A percentile compares a stretch with the other conserved stretches of the same genome.
Evolutionary conservation across 1,140 invertebrate genomes (phyloP).

Genomic region (Euwallacea similis): DNA sequence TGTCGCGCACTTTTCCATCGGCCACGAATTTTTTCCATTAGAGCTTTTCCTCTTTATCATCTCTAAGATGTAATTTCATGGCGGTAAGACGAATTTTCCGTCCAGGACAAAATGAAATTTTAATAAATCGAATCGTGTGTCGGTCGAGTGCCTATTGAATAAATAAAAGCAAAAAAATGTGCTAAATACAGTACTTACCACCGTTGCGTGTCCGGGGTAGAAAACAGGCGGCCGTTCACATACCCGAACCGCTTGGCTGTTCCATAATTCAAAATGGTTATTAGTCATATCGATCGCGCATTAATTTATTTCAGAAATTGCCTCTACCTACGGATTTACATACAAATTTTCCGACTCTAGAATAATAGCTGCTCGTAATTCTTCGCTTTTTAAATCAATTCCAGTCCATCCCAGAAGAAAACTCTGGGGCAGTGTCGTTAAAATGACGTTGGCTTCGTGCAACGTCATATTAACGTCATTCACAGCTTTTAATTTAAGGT

Average conservation of each 20-base stretch:
- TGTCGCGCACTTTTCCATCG: not conserved
- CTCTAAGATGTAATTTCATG: too few species aligned
- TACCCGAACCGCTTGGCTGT: conserved; percentile 11
- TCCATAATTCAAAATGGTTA: conserved; percentile 35
- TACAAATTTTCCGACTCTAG: not conserved
- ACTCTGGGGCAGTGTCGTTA: too few species aligned
- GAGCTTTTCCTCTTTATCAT: too few species aligned
- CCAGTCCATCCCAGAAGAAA: not conserved
- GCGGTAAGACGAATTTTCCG: too few species aligned
- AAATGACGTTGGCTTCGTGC: too few species aligned
- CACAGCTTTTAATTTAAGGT: too few species aligned
- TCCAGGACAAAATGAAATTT: too few species aligned
- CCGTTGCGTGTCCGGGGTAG: conserved; percentile 17
- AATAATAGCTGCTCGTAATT: too few species aligned
- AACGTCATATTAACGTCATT: too few species aligned
- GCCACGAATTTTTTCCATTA: too few species aligned
- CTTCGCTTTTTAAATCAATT: conserved; percentile 5
- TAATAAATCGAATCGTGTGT: conserved; percentile 22
- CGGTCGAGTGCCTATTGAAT: conserved; percentile 20
- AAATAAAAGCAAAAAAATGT: conserved; percentile 34
- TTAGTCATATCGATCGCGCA: conserved; percentile 29
- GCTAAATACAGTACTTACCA: conserved; percentile 33
- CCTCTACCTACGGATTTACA: conserved; percentile 23
- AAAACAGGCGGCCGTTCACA: conserved; percentile 33
- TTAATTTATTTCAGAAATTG: conserved; percentile 31